Evolutionary conservation across 1,140 invertebrate species (phyloP).

Genomic region (Oryzaephilus surinamensis): DNA sequence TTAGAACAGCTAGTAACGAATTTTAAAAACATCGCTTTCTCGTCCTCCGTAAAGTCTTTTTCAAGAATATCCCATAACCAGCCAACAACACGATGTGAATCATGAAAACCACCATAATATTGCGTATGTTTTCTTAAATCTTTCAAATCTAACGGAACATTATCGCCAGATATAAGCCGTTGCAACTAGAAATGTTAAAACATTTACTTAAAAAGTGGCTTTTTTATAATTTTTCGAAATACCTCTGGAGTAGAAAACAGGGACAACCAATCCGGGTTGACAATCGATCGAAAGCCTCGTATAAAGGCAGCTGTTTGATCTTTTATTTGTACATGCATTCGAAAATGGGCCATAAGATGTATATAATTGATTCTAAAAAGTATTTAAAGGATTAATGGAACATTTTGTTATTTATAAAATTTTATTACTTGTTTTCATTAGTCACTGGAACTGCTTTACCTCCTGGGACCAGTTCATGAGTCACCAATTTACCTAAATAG

Average conservation of each 20-base stretch:
- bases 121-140: slow-evolving; percentile 90
- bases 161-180: slow-evolving; percentile 83
- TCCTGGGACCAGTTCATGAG: slow-evolving; percentile 85
- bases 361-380: slow-evolving; percentile 86
- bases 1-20: slow-evolving; percentile 99
- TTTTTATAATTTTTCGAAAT: slow-evolving; percentile 7
- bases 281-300: slow-evolving; percentile 88
- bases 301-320: slow-evolving; percentile 95
- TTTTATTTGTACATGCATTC: slow-evolving; percentile 94
- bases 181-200: slow-evolving; percentile 51
- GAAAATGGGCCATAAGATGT: slow-evolving; percentile 96
- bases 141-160: slow-evolving; percentile 77
- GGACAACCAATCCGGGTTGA: slow-evolving; percentile 89
- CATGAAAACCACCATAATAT: slow-evolving; percentile 99
- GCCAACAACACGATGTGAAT: slow-evolving; percentile 91
- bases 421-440: slow-evolving; percentile 86
- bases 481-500: slow-evolving; percentile 81
- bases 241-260: slow-evolving; percentile 96
- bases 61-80: slow-evolving; percentile 99
- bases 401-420: slow-evolving; percentile 1
- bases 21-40: slow-evolving; percentile 92
- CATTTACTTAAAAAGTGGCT: slow-evolving; percentile 1
- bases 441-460: slow-evolving; percentile 88
- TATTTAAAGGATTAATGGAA: slow-evolving; percentile 3
- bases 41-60: slow-evolving; percentile 87